These are phyloP conservation scores for Microplitis mediator DNA, from an alignment of 1,140 invertebrate species.

Conservation along the genomic window DNA sequence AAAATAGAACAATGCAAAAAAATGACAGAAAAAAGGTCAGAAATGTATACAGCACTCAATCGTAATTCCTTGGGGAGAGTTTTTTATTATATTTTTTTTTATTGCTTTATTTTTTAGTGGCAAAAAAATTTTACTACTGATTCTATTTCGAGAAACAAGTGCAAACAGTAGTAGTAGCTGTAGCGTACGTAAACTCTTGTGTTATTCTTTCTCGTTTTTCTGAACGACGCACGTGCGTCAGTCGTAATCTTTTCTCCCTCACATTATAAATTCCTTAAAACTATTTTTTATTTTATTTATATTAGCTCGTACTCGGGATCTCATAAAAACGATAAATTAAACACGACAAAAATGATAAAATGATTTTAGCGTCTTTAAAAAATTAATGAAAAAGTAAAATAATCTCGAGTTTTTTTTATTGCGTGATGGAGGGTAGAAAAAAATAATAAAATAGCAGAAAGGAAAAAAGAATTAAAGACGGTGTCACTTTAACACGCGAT, in stretches of 20 bases:
- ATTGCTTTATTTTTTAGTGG: too few species aligned
- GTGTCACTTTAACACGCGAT: conserved; percentile 29
- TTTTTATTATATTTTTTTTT: conserved; percentile 21
- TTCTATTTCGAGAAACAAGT: conserved; percentile 31
- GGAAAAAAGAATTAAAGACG: not conserved
- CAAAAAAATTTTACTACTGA: conserved; percentile 21
- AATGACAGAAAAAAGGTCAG: not conserved
- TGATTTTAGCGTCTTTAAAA: too few species aligned
- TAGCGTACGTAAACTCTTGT: conserved; percentile 13
- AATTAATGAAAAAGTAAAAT: not conserved
- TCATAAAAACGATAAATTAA: too few species aligned
- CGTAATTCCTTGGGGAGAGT: conserved; percentile 21
- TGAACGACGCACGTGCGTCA: conserved; percentile 18
- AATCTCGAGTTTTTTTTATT: not conserved
- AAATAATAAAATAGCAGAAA: not conserved
- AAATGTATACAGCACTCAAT: conserved; percentile 10
- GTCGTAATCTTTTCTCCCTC: conserved; percentile 5
- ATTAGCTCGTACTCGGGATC: too few species aligned
- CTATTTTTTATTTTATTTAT: conserved; percentile 3
- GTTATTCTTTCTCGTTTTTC: conserved; percentile 24
- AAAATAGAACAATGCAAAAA: not conserved
- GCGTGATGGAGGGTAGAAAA: not conserved
- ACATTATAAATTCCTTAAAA: not conserved
- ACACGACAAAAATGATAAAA: too few species aligned
- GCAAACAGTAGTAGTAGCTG: conserved; percentile 3